A percentile compares a stretch with the other conserved stretches of the same genome.
These are phyloP conservation scores for Agrilus biguttatus DNA, from an alignment of 2,888 invertebrate genomes.

Conservation along the genomic window DNA sequence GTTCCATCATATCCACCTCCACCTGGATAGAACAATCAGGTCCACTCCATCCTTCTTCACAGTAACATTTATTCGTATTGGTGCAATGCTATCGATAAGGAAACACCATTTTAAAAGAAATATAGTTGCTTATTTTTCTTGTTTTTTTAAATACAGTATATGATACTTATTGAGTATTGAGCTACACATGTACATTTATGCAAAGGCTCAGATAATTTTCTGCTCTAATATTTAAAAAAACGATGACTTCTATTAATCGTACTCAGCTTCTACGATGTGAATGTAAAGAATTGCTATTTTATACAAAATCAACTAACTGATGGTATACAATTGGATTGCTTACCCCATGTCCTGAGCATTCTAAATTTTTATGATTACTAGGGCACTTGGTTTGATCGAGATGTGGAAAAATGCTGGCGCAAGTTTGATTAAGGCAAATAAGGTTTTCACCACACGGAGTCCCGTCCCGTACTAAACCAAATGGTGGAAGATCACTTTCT, in stretches of 20 bases:
- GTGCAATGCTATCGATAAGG: conserved; percentile 63
- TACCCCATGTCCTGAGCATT: conserved; percentile 94
- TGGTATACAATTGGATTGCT: conserved; percentile 30
- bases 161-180: no score
- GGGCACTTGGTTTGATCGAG: conserved; percentile 82
- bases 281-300: no score
- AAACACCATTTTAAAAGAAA: no score
- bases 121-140: no score
- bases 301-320: no score
- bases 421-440: conserved; percentile 90
- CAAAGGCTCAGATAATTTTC: no score
- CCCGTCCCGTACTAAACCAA: conserved; percentile 85
- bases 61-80: conserved; percentile 83
- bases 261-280: no score
- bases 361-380: conserved; percentile 70
- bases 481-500: conserved; percentile 46
- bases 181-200: no score
- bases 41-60: conserved; percentile 77
- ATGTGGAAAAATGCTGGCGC: conserved; percentile 71
- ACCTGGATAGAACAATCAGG: conserved; percentile 72
- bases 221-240: no score
- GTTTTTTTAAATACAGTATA: no score
- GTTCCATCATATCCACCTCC: conserved; percentile 44
- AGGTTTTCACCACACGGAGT: conserved; percentile 86
- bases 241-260: no score